Evolutionary conservation across 2,797 vertebrate genomes (phyloP).

Genomic region (Pampus argenteus): DNA sequence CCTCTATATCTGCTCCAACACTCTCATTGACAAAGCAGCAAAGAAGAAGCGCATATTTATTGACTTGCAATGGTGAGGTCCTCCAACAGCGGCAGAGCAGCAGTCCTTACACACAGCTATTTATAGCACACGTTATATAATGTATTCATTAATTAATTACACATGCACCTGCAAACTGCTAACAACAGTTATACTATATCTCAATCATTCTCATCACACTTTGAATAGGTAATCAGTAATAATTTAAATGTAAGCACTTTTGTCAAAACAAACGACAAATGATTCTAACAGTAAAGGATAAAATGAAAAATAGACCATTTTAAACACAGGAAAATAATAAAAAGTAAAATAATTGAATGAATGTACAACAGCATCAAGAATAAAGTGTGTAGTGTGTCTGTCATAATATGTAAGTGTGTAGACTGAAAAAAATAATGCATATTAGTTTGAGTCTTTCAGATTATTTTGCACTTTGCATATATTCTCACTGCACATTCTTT

Average conservation of each 20-base stretch:
- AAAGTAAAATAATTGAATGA: not conserved
- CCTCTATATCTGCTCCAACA: constrained; percentile 5
- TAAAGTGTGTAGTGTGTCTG: not conserved
- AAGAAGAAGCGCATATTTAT: constrained; percentile 17
- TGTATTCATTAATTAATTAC: constrained; percentile 42
- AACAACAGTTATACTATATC: constrained; percentile 15
- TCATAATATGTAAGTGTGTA: not conserved
- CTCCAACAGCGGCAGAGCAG: not conserved
- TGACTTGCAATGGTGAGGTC: constrained; percentile 1
- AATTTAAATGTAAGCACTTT: constrained; percentile 12
- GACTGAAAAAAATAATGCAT: not conserved
- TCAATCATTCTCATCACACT: constrained; percentile 23
- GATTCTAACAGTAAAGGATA: not conserved
- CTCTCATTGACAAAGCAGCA: constrained; percentile 11
- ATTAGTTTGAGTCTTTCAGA: not conserved
- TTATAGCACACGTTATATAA: constrained; percentile 17
- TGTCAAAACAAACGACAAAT: constrained; percentile 6
- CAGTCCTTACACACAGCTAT: not conserved
- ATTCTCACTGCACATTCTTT: constrained; percentile 1
- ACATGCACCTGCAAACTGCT: constrained; percentile 39
- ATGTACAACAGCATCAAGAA: not conserved
- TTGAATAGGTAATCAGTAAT: constrained; percentile 19
- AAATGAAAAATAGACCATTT: not conserved
- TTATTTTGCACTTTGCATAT: not conserved
- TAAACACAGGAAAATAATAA: not conserved